phyloP scores from a whole-genome alignment of 2,797 vertebrate species.

The Lates japonicus region DNA sequence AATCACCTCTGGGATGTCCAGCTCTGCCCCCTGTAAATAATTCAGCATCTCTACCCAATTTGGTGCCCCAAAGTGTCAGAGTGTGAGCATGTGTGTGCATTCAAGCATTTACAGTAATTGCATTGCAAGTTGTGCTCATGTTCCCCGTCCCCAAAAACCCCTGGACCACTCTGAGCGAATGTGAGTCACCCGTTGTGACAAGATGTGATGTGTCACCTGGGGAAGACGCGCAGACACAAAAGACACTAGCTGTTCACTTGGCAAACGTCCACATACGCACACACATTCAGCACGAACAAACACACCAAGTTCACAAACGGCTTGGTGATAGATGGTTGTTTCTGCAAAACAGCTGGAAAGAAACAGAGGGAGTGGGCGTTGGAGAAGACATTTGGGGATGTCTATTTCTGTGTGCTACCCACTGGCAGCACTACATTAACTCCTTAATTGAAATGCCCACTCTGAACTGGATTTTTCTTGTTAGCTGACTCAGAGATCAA shows the following conservation, averaged over 20 bases:
- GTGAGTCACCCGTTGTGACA: slow-evolving; percentile 63
- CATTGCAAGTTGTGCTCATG: not conserved
- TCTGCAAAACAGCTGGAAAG: slow-evolving; percentile 65
- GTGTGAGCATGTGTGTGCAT: slow-evolving; percentile 24
- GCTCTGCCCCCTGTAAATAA: slow-evolving; percentile 9
- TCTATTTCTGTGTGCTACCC: slow-evolving; percentile 57
- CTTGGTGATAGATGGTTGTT: slow-evolving; percentile 61
- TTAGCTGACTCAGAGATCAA: slow-evolving; percentile 50
- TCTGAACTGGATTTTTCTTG: slow-evolving; percentile 27
- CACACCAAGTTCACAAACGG: slow-evolving; percentile 31
- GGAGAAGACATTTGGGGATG: slow-evolving; percentile 41
- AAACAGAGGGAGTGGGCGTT: slow-evolving; percentile 43
- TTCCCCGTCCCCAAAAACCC: slow-evolving; percentile 18
- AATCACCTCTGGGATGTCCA: slow-evolving; percentile 10
- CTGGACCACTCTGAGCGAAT: slow-evolving; percentile 33
- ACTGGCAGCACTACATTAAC: slow-evolving; percentile 57
- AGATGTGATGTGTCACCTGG: slow-evolving; percentile 75
- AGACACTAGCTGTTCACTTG: slow-evolving; percentile 60
- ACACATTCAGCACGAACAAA: slow-evolving; percentile 26
- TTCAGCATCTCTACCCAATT: slow-evolving; percentile 24
- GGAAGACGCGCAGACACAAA: slow-evolving; percentile 43
- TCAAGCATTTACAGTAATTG: slow-evolving; percentile 26
- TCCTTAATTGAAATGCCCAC: slow-evolving; percentile 46
- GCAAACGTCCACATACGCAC: slow-evolving; percentile 29
- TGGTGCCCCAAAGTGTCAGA: slow-evolving; percentile 15